Conservation (phyloP, 2,113 vertebrate species). For the Phylloscopus whistleri region DNA sequence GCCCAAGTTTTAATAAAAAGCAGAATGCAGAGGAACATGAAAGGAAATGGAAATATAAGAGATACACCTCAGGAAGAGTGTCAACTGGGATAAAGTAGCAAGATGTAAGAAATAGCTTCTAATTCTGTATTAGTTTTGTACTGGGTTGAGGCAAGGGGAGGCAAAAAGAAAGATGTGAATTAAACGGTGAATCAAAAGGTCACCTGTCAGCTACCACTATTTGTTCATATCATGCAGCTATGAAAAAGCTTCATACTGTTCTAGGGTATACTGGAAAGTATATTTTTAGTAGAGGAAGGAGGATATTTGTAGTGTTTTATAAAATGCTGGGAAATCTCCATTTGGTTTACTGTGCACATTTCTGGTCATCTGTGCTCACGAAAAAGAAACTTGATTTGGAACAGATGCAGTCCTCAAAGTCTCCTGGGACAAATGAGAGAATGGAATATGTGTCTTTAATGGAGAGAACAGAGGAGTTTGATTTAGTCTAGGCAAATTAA, state of each 20-base stretch:
- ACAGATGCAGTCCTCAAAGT: neutral
- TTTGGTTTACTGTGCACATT: neutral
- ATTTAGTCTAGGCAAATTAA: neutral
- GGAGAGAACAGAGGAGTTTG: neutral
- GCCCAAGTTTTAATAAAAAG: neutral
- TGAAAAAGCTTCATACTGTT: neutral
- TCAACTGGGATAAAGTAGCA: neutral
- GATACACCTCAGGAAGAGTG: neutral
- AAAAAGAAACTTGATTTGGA: neutral
- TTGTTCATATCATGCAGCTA: neutral
- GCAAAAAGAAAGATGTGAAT: neutral
- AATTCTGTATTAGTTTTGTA: neutral
- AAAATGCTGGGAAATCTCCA: neutral
- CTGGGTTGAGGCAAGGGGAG: neutral
- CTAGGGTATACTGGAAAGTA: neutral
- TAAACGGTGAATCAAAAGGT: neutral
- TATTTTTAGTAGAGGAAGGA: neutral
- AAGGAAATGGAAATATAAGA: neutral
- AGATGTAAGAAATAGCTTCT: neutral
- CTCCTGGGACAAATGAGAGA: neutral
- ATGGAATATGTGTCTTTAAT: neutral
- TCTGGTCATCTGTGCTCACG: neutral
- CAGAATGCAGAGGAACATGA: neutral
- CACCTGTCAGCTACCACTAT: neutral
- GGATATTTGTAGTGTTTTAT: neutral